Evolutionary conservation across 2,113 vertebrate genomes (phyloP).

Genomic region (Dasyprocta punctata): DNA sequence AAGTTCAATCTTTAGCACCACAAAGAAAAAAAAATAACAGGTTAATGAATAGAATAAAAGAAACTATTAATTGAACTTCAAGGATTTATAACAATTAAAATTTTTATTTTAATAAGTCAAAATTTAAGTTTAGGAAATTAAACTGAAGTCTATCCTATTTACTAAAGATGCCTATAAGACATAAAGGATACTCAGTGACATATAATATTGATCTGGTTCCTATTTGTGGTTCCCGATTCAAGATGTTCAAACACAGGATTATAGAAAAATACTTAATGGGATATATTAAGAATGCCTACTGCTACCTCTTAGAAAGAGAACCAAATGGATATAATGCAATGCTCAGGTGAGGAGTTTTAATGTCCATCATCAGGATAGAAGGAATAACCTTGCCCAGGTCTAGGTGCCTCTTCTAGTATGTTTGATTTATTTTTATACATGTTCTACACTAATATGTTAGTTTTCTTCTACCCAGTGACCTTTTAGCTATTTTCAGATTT

Average conservation of each 20-base stretch:
- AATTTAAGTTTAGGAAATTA: not conserved
- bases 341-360: not conserved
- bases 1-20: not conserved
- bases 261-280: not conserved
- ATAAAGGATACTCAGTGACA: not conserved
- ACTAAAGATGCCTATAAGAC: not conserved
- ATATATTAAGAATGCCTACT: not conserved
- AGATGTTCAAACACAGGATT: not conserved
- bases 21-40: not conserved
- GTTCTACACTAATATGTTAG: no score
- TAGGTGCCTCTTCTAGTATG: no score
- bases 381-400: not conserved
- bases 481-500: conserved; percentile 29
- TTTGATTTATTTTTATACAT: not conserved
- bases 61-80: not conserved
- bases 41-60: not conserved
- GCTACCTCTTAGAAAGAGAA: not conserved
- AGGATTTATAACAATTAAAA: not conserved
- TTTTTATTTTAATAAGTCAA: not conserved
- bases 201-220: not conserved
- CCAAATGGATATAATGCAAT: no score
- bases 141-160: not conserved
- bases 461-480: no score
- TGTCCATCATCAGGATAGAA: not conserved
- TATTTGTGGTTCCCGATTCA: not conserved